Evolutionary conservation across 2,113 vertebrate genomes (phyloP).

Genomic region (Megaceryle torquata): DNA sequence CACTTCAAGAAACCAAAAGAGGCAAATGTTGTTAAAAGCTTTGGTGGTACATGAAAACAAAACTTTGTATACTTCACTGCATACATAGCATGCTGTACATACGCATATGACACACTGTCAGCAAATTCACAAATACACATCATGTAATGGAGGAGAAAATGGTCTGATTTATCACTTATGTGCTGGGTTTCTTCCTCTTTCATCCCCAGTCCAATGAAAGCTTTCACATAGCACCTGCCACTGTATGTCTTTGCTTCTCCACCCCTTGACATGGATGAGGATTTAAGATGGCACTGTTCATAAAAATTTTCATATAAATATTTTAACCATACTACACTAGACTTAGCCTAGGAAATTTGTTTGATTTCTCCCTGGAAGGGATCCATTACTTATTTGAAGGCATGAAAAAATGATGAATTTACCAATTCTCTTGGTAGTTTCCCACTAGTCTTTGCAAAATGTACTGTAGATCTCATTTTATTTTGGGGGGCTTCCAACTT

Average conservation of each 20-base stretch:
- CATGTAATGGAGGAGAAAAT: fast-evolving
- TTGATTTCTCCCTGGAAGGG: background rate
- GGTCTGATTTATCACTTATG: background rate
- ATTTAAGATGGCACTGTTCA: background rate
- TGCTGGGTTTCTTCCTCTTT: background rate
- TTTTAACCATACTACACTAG: background rate
- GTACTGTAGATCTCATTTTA: background rate
- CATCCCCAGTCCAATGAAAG: background rate
- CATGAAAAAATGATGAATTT: constrained; percentile 16
- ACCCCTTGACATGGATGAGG: background rate
- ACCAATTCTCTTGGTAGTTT: background rate
- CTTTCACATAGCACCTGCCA: background rate
- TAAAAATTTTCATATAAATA: background rate
- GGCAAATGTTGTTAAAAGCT: background rate
- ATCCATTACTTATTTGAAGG: background rate
- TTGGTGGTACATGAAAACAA: background rate
- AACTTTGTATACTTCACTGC: background rate
- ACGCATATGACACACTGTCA: background rate
- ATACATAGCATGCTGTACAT: background rate
- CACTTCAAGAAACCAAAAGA: background rate
- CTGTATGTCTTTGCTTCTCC: background rate
- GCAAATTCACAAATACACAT: background rate
- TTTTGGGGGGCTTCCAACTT: background rate
- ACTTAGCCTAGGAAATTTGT: background rate
- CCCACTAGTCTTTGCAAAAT: background rate